Conservation (phyloP, 2,888 invertebrate genomes). For the Netelia inedita region DNA sequence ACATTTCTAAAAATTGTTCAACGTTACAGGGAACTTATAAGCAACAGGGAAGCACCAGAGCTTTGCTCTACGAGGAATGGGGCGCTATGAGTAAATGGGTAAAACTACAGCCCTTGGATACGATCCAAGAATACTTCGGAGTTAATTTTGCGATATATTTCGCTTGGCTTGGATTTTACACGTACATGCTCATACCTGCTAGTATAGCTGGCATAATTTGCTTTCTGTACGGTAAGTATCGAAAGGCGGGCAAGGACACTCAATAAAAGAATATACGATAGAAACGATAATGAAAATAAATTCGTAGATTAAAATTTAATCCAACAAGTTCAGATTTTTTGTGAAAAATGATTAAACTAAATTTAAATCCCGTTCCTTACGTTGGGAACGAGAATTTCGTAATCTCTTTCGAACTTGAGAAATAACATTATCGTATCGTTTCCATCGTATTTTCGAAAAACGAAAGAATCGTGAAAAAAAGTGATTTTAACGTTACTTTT, state of each 20-base stretch:
- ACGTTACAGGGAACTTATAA: constrained; percentile 86
- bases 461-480: not conserved
- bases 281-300: constrained; percentile 7
- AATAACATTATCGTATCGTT: not conserved
- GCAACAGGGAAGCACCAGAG: constrained; percentile 85
- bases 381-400: too few species aligned
- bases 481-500: constrained; percentile 57
- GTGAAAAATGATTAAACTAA: too few species aligned
- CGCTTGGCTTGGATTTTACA: constrained; percentile 95
- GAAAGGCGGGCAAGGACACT: not conserved
- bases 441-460: not conserved
- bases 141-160: constrained; percentile 93
- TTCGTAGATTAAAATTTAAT: too few species aligned
- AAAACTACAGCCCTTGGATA: constrained; percentile 91
- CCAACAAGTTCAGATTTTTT: too few species aligned
- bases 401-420: not conserved
- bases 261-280: constrained; percentile 1
- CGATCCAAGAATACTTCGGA: constrained; percentile 92
- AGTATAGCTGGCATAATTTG: constrained; percentile 89
- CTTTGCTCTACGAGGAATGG: constrained; percentile 90
- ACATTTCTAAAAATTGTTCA: not conserved
- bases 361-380: too few species aligned
- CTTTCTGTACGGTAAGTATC: constrained; percentile 87
- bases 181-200: constrained; percentile 92
- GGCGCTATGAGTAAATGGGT: constrained; percentile 89